These are phyloP conservation scores for Apamea monoglypha DNA, from an alignment of 2,888 invertebrate genomes.

Conservation along the genomic window DNA sequence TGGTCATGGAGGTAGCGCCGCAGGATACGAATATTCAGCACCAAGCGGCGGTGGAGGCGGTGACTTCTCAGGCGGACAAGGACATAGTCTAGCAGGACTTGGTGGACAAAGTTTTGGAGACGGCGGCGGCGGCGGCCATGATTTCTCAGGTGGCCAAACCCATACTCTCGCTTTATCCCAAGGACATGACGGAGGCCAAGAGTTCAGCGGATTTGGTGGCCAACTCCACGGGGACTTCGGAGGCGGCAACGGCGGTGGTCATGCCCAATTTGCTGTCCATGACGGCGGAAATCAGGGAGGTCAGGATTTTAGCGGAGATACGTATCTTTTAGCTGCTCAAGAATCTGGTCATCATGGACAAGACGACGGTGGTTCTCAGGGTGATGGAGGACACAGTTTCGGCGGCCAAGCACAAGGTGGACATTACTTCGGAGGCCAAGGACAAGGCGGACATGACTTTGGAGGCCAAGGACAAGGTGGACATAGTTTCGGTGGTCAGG, in stretches of 20 bases:
- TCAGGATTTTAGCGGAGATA: conserved; percentile 78
- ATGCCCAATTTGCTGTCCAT: conserved; percentile 58
- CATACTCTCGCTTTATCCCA: conserved; percentile 57
- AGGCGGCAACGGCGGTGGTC: conserved; percentile 62
- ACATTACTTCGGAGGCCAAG: conserved; percentile 64
- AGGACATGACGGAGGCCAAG: conserved; percentile 66
- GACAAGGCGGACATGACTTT: conserved; percentile 49
- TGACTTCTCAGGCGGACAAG: conserved; percentile 66
- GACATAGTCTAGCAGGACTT: conserved; percentile 40
- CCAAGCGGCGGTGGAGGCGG: conserved; percentile 63
- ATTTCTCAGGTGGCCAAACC: conserved; percentile 62
- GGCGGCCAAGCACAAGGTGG: conserved; percentile 33
- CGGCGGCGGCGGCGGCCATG: conserved; percentile 60
- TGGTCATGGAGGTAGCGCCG: conserved; percentile 68
- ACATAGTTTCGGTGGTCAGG: conserved; percentile 22
- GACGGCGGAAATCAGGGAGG: conserved; percentile 68
- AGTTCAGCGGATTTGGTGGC: conserved; percentile 68
- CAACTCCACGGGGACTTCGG: conserved; percentile 68
- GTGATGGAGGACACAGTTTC: conserved; percentile 50
- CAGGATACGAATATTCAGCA: conserved; percentile 72
- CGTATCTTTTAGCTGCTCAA: conserved; percentile 85
- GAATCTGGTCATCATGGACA: conserved; percentile 76
- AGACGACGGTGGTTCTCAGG: conserved; percentile 57
- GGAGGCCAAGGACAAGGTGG: conserved; percentile 29
- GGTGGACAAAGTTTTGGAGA: conserved; percentile 62